phyloP scores from a whole-genome alignment of 2,113 vertebrate genomes.

The Chionomys nivalis region DNA sequence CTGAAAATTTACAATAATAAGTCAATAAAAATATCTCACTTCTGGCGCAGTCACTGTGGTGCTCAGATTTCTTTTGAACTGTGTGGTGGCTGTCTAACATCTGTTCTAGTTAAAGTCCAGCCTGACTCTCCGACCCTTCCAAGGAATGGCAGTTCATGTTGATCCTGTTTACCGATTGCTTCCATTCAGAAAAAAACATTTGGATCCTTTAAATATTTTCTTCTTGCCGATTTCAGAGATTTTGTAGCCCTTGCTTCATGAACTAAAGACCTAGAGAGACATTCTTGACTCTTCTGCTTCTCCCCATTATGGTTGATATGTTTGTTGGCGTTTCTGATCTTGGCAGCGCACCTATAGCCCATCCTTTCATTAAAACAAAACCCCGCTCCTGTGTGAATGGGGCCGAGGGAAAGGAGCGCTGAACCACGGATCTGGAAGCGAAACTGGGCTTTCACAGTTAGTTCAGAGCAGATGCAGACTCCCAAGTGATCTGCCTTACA shows the following conservation, averaged over 20 bases:
- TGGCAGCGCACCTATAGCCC: not conserved
- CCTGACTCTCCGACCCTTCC: not conserved
- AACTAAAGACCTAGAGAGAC: not conserved
- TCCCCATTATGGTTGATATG: not conserved
- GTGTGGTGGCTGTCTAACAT: not conserved
- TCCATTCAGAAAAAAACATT: constrained; percentile 21
- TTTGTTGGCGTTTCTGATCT: constrained; percentile 23
- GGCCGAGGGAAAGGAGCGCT: not conserved
- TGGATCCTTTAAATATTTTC: constrained; percentile 22
- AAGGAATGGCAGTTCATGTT: not conserved
- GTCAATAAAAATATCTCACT: constrained; percentile 80
- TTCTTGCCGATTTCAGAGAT: not conserved
- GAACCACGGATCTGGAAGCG: not conserved
- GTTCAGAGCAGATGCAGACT: constrained; percentile 16
- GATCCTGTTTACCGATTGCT: not conserved
- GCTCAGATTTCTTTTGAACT: constrained; percentile 25
- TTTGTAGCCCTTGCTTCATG: not conserved
- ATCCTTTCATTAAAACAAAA: constrained; percentile 40
- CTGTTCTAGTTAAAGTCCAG: not conserved
- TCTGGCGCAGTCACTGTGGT: constrained; percentile 27
- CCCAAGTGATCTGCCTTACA: not conserved
- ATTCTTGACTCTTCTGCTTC: not conserved
- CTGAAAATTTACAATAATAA: constrained; percentile 71
- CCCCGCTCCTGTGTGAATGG: not conserved
- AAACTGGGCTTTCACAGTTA: not conserved